Base-by-base conservation (phyloP, 2,797 vertebrate species). In the Hemibagrus guttatus region DNA sequence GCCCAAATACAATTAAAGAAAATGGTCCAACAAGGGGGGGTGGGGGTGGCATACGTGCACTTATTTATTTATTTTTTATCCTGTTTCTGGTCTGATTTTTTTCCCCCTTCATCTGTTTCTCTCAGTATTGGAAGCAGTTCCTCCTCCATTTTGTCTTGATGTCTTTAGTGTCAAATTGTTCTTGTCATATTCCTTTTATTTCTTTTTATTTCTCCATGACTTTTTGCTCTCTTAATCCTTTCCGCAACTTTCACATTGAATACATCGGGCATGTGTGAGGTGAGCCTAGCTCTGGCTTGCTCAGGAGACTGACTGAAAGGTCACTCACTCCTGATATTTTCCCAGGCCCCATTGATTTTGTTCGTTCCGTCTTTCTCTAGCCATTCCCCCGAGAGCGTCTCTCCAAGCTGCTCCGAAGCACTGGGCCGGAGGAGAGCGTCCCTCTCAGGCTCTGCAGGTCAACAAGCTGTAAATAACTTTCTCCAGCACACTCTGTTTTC, bases 301-400 rank as follows among this genome's bases (percentile, higher is more conserved):
- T 91, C 90, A 88, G 90, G 92, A 91, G 90, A 93, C 91, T 90
- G 89, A 87, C 91, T 89, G 90, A 94, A 95, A 95, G 95, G 94
- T 95, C 94, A 94, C 83, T 89, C 89, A 86, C 54, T 71, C 90
- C 93, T 95, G 95, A 95, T 94, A 95, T 96, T 96, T 94, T 94
- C 93, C 83, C 80, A 85, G 91, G 92, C 89, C 86, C 90, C 93
- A 95, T 96, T 93, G 95, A 95, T 95, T 95, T 94, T 89, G 66
- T 87, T 58, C 81, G 56, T 0, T 87, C 89, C 87, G 85, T 91
- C 94, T 95, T 95, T 94, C 93, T 92, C 92, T 79, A 85, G 90
- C 72, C 54, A 49, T 85, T 89, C 93, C 92, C 93, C 92, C 19
- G 83, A 49, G 83, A 78, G 16, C n/a, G 16, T 35, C 64, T 59